Evolutionary conservation across 2,888 invertebrate genomes (phyloP).

Genomic region (Pollenia griseotomentosa): DNA sequence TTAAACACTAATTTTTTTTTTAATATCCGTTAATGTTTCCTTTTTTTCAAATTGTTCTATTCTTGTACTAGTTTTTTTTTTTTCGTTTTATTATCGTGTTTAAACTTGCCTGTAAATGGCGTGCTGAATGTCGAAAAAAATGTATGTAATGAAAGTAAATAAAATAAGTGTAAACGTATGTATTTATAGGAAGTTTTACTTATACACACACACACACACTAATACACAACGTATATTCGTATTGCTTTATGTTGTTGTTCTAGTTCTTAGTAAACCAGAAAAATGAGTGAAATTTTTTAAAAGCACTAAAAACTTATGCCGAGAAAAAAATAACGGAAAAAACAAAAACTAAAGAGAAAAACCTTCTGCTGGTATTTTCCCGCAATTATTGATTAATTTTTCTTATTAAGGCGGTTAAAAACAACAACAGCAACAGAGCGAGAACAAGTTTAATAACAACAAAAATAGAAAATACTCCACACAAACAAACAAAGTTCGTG

Average conservation of each 20-base stretch:
- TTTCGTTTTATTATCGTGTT: conserved; percentile 9
- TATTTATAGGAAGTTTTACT: background rate
- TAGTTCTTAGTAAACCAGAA: conserved; percentile 24
- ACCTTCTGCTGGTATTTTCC: conserved; percentile 37
- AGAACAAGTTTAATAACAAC: background rate
- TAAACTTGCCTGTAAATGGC: conserved; percentile 59
- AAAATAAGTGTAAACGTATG: no score
- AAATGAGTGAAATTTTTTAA: conserved; percentile 25
- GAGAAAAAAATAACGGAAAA: conserved; percentile 1
- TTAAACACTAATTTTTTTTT: background rate
- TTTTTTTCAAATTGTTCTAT: conserved; percentile 4
- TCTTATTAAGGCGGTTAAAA: conserved; percentile 50
- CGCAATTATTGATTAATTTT: conserved; percentile 70
- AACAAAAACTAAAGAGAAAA: background rate
- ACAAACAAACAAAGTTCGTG: background rate
- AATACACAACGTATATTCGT: background rate
- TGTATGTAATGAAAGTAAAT: conserved; percentile 16
- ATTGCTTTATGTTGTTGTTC: background rate
- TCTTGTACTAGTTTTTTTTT: background rate
- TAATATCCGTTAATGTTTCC: background rate
- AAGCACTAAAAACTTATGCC: background rate
- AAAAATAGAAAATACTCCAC: conserved; percentile 20
- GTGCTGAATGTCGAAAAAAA: conserved; percentile 47
- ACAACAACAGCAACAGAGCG: conserved; percentile 2
- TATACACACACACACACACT: background rate